Percentiles rank a stretch among this genome's conserved stretches.
These are phyloP conservation scores for Pachyuromys duprasi DNA, from an alignment of 2,797 vertebrate genomes.

Conservation along the genomic window DNA sequence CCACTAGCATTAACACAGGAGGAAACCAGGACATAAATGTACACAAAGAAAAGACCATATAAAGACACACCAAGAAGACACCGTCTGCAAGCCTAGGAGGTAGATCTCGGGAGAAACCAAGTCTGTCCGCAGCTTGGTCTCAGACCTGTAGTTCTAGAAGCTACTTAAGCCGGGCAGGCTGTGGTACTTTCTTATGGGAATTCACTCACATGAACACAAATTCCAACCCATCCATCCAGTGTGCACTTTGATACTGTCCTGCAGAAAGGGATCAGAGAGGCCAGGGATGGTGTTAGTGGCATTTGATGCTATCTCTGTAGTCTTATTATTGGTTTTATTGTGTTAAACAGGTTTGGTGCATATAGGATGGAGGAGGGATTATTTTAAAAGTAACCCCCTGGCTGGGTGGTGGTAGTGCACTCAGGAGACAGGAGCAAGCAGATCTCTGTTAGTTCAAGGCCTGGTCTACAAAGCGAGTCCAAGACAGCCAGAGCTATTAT, in stretches of 20 bases:
- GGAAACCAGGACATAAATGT: background rate
- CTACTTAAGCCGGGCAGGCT: background rate
- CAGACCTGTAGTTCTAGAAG: background rate
- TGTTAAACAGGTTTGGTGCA: background rate
- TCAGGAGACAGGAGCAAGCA: no score
- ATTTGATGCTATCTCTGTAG: background rate
- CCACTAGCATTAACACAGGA: background rate
- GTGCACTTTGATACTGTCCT: background rate
- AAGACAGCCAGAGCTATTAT: no score
- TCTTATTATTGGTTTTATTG: background rate
- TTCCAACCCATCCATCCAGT: no score
- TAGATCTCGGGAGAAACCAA: background rate
- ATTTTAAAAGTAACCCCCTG: background rate
- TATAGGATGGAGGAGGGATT: background rate
- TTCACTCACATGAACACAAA: background rate
- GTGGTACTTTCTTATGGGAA: background rate
- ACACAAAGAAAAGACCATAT: rapidly evolving
- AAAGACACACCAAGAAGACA: background rate
- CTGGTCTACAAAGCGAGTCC: no score
- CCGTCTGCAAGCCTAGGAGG: background rate
- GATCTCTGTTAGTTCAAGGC: no score
- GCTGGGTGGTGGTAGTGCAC: no score
- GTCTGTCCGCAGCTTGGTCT: background rate
- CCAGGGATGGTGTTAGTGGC: background rate
- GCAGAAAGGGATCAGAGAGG: background rate